A percentile compares a stretch with the other conserved stretches of the same genome.
These are phyloP conservation scores for Chloroceryle inda DNA, from an alignment of 2,797 vertebrate genomes.

Conservation along the genomic window DNA sequence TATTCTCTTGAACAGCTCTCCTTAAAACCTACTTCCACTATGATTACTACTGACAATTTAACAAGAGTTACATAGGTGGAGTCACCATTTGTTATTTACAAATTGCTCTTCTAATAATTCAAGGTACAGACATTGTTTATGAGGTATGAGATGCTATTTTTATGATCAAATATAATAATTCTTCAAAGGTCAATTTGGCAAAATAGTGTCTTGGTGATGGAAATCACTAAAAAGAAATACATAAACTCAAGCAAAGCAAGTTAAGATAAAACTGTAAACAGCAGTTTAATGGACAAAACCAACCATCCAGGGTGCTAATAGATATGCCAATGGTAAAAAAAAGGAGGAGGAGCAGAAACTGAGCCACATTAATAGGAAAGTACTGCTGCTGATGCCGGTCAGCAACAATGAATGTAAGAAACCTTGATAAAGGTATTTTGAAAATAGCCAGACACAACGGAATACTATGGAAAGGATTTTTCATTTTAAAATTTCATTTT, in stretches of 20 bases:
- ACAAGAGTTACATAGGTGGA: neutral
- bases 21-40: neutral
- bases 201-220: neutral
- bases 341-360: neutral
- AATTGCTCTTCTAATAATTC: neutral
- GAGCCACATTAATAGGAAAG: neutral
- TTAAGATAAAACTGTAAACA: neutral
- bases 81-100: neutral
- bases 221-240: slow-evolving; percentile 1
- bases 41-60: neutral
- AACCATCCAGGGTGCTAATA: neutral
- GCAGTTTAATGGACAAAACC: neutral
- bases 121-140: neutral
- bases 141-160: neutral
- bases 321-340: neutral
- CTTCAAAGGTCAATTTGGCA: neutral
- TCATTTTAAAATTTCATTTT: neutral
- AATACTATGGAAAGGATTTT: neutral
- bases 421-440: neutral
- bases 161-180: neutral
- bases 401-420: neutral
- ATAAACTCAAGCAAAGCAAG: neutral
- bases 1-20: neutral
- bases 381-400: neutral
- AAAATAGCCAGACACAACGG: neutral